Evolutionary conservation across 2,888 invertebrate species (phyloP), one percentile per base, ranked within the genome.

Genomic region (Drosophila differens): DNA sequence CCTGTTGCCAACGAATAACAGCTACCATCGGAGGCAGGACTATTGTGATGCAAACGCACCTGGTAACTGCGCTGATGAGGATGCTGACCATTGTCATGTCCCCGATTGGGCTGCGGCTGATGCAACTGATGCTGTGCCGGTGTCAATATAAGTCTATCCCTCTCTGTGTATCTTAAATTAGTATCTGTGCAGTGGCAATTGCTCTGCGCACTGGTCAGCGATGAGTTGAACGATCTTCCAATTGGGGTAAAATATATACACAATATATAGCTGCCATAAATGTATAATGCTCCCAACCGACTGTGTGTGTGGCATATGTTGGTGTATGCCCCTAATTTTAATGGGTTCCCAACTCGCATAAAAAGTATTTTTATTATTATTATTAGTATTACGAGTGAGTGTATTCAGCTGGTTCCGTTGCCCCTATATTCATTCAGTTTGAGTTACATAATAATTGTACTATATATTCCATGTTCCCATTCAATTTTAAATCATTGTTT

Each of bases 111-210:
- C 3, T 28, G 28, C 22, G 61, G 54, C 0, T 65, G 68, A 16
- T 73, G 68, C 30, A 66, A 57, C 16, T 59, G 51, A 32, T 66
- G 70, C 28, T 72, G 70, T 16, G 64, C 70, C 71, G 89, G 57
- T 62, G 90, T 78, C 65, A 84, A 57, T 79, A 90, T 91, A 77
- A 92, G 92, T 89, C 92, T 92, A 89, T 92, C 92, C 87, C 89
- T 90, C 87, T 92, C 92, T 74, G 92, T 92, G 77, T 87, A 92
- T 84, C 75, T 89, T 83, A 90, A 86, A 82, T 82, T 88, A 57
- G 57, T 41, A 79, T 71, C 83, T 81, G 70, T 72, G 73, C 77
- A 73, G 69, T 66, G 58, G 76, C 81, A 84, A 79, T 81, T 83
- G 75, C 89, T 87, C 79, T 91, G 92, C 55, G 86, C 90, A 81